Evolutionary conservation across 2,113 vertebrate genomes (phyloP).

Genomic region (Morone chrysops): DNA sequence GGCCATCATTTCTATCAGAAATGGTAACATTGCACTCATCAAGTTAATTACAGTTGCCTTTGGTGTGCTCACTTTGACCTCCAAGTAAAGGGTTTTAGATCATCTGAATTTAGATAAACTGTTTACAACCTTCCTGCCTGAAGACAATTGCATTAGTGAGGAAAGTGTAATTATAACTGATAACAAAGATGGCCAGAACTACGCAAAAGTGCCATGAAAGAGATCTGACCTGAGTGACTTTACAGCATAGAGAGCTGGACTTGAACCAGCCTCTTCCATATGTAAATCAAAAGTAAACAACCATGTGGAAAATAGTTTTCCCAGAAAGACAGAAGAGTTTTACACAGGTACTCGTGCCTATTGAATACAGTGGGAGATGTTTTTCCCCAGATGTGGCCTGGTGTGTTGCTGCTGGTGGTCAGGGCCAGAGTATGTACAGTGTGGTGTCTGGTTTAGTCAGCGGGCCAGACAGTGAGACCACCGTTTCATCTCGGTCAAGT

Average conservation of each 20-base stretch:
- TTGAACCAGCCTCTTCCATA: neutral
- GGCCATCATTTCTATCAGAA: too few relatives aligned
- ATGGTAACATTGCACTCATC: too few relatives aligned
- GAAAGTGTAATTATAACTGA: neutral
- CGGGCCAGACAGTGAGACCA: neutral
- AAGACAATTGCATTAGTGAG: neutral
- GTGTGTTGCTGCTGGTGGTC: neutral
- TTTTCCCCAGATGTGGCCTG: constrained; percentile 18
- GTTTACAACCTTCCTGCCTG: neutral
- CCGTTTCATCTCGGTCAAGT: neutral
- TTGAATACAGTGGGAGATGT: neutral
- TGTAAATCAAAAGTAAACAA: constrained; percentile 7
- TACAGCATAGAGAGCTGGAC: neutral
- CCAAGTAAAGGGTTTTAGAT: neutral
- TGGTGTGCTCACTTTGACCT: neutral
- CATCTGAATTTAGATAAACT: neutral
- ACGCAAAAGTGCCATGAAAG: neutral
- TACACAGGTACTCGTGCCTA: neutral
- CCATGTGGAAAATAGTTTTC: constrained; percentile 3
- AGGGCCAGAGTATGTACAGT: neutral
- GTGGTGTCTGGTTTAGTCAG: neutral
- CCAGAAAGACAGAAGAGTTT: constrained; percentile 1
- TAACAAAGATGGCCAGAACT: neutral
- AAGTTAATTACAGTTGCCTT: too few relatives aligned
- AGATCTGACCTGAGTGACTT: neutral